Conservation (phyloP, 2,113 vertebrate species). For the Ailuropoda melanoleuca region DNA sequence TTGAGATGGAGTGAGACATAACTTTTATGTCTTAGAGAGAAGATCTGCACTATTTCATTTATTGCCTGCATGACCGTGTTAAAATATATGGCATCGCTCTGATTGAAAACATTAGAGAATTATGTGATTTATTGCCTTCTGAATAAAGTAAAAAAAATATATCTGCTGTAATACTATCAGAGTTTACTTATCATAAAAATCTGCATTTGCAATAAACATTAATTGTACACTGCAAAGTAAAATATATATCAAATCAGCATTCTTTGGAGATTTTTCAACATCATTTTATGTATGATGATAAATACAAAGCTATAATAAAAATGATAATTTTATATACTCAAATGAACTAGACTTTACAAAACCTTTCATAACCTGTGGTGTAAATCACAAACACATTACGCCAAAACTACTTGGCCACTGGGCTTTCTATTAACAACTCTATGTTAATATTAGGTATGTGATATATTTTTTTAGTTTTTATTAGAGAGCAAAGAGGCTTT, state of each 20-base stretch:
- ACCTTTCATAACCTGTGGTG: not conserved
- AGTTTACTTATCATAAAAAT: constrained; percentile 15
- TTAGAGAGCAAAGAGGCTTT: not conserved
- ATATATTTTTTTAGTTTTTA: not conserved
- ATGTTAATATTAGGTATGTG: not conserved
- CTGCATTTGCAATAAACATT: not conserved
- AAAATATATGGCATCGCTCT: not conserved
- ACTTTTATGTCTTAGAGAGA: not conserved
- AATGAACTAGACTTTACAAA: constrained; percentile 11
- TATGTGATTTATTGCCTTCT: not conserved
- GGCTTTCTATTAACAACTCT: not conserved
- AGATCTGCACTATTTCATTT: not conserved
- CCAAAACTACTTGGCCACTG: not conserved
- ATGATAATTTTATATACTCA: constrained; percentile 42
- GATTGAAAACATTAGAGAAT: not conserved
- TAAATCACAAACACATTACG: constrained; percentile 1
- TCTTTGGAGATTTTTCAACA: not conserved
- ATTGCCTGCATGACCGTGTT: not conserved
- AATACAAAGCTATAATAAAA: constrained; percentile 52
- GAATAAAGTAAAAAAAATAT: not conserved
- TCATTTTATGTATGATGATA: not conserved
- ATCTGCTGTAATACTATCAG: not conserved
- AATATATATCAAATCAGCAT: not conserved
- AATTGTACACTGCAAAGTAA: not conserved
- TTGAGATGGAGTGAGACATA: not conserved